These are phyloP conservation scores for Benthochromis sp. DNA, from an alignment of 2,113 vertebrate species.

Conservation along the genomic window DNA sequence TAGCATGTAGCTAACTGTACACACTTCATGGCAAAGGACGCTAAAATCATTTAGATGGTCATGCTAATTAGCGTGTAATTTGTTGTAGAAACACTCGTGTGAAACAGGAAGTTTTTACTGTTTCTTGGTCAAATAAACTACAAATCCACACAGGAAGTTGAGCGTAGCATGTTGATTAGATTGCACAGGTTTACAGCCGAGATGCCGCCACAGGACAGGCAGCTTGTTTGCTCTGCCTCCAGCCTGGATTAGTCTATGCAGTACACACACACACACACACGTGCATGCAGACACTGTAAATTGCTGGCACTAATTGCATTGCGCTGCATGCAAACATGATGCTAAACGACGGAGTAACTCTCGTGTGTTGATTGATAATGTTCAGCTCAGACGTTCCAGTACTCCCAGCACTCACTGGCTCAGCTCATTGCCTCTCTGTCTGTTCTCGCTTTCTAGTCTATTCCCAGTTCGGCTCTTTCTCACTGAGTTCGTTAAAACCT, in stretches of 20 bases:
- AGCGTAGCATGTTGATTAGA: rapidly evolving
- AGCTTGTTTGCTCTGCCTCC: neutral
- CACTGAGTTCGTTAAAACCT: neutral
- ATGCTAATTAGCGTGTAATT: neutral
- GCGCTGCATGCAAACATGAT: neutral
- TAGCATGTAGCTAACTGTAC: neutral
- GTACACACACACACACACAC: neutral
- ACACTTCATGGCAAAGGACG: neutral
- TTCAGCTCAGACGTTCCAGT: neutral
- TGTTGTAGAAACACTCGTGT: rapidly evolving
- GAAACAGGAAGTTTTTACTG: neutral
- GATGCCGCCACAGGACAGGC: neutral
- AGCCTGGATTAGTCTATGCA: neutral
- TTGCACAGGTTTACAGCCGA: neutral
- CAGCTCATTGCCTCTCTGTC: conserved; percentile 10
- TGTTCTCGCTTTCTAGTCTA: neutral
- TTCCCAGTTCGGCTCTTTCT: conserved; percentile 18
- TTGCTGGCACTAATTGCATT: neutral
- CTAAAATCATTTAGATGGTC: neutral
- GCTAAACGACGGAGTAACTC: neutral
- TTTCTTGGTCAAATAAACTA: neutral
- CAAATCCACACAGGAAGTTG: neutral
- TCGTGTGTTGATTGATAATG: neutral
- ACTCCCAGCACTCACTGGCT: neutral
- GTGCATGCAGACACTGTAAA: neutral